Evolutionary conservation across 2,797 vertebrate species (phyloP).

Genomic region (Perodicticus potto): DNA sequence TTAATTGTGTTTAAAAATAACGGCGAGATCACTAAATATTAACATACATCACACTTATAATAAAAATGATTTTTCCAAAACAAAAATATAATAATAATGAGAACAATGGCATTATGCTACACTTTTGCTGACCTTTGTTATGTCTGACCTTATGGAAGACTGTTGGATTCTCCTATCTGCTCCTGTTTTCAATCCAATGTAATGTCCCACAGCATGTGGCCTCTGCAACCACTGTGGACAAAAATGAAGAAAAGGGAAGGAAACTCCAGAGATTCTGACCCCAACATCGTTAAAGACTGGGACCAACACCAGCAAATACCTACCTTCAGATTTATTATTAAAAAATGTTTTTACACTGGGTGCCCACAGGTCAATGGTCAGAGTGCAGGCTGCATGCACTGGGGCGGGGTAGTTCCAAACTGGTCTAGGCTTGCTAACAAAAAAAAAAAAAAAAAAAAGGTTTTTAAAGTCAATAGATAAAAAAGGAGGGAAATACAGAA

Average conservation of each 20-base stretch:
- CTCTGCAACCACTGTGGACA: background rate
- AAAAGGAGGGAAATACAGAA: background rate
- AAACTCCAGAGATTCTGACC: background rate
- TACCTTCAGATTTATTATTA: background rate
- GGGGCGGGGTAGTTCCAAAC: too few relatives aligned
- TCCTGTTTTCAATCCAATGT: background rate
- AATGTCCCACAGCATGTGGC: background rate
- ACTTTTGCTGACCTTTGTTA: background rate
- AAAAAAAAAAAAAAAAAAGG: too few relatives aligned
- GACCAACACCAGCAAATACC: background rate
- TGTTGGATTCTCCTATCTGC: background rate
- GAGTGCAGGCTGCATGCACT: too few relatives aligned
- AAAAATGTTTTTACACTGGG: too few relatives aligned
- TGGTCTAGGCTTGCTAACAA: too few relatives aligned
- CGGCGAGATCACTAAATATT: background rate
- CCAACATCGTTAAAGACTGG: background rate
- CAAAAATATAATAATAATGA: background rate
- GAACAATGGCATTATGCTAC: background rate
- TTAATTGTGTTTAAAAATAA: constrained; percentile 32
- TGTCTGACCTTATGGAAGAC: background rate
- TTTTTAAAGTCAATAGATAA: background rate
- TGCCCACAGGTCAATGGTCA: too few relatives aligned
- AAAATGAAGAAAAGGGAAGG: background rate
- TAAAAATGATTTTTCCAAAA: constrained; percentile 4
- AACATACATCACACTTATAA: background rate